phyloP scores from a whole-genome alignment of 2,888 invertebrate species.

The Drosophila aldrichi region DNA sequence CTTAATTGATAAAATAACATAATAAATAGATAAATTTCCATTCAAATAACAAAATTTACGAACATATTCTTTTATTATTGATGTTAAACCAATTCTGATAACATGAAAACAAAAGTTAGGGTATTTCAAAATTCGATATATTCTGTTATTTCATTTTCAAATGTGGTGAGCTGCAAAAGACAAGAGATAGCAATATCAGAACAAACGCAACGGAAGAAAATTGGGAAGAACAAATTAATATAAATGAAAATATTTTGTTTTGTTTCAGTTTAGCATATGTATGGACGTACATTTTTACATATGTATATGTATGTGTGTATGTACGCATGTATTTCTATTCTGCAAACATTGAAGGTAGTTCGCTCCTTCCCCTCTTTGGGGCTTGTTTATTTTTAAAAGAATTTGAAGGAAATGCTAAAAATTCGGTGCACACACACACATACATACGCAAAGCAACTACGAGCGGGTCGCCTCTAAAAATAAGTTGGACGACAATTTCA shows the following conservation, averaged over 20 bases:
- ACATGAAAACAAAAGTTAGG: neutral
- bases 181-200: slow-evolving; percentile 9
- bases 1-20: neutral
- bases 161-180: slow-evolving; percentile 4
- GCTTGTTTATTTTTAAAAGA: slow-evolving; percentile 60
- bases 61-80: neutral
- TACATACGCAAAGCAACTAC: neutral
- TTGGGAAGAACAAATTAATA: slow-evolving; percentile 24
- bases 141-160: neutral
- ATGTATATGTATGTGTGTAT: neutral
- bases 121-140: slow-evolving; percentile 1
- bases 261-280: slow-evolving; percentile 22
- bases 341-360: slow-evolving; percentile 47
- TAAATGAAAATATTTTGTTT: slow-evolving; percentile 21
- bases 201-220: slow-evolving; percentile 25
- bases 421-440: slow-evolving; percentile 27
- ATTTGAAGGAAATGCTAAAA: slow-evolving; percentile 55
- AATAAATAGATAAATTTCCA: neutral
- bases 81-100: neutral
- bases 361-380: slow-evolving; percentile 9
- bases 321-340: slow-evolving; percentile 30
- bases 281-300: neutral
- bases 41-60: neutral
- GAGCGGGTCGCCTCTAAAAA: slow-evolving; percentile 37
- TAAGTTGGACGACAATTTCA: slow-evolving; percentile 35